Evolutionary conservation across 2,888 invertebrate species (phyloP), one percentile per base, ranked within the genome.

Genomic region (Acrobasis consociella): DNA sequence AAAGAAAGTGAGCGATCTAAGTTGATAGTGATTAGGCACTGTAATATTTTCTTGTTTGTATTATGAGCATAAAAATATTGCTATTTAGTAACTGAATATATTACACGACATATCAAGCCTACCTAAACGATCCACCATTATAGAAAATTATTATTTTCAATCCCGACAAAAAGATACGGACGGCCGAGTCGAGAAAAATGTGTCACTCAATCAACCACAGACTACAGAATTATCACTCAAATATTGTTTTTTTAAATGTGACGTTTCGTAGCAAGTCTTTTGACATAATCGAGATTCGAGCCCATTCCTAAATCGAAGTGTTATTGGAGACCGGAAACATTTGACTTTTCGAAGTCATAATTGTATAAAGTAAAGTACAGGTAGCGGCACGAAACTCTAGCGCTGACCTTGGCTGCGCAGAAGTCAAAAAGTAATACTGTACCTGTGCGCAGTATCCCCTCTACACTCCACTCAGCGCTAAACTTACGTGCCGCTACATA

Each of bases 41-140:
- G 3, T 8, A 49, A 37, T 16, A 46, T n/a, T 46, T 53, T 9
- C 5, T 16, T 37, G 10, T 49, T 22, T 22, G 46, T 49, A 7
- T 17, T 8, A 31, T 22, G 7, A 53, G 16, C 17, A 55, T 13
- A 1, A 42, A 1, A 11, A 10, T 55, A n/a, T 49, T 16, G 13
- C 38, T 55, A 9, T 49, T 15, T 10, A 9, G 2, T 15, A 16
- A 16, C 11, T 16, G 49, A 46, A 16, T 53, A 2, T 9, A 49
- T 16, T 42, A 22, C 13, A 53, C 22, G 31, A 39, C 22, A 52
- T 5, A 3, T 10, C 31, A 11, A 69, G 65, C 84, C 72, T 86
- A 92, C 92, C 92, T 90, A 92, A 91, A 74, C 91, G 91, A 76
- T 92, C 92, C 85, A 92, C 92, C 92, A 92, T 92, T 86, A 82